Evolutionary conservation across 2,113 vertebrate species (phyloP), one percentile per base, ranked within the genome.

Genomic region (Amphiprion ocellaris): DNA sequence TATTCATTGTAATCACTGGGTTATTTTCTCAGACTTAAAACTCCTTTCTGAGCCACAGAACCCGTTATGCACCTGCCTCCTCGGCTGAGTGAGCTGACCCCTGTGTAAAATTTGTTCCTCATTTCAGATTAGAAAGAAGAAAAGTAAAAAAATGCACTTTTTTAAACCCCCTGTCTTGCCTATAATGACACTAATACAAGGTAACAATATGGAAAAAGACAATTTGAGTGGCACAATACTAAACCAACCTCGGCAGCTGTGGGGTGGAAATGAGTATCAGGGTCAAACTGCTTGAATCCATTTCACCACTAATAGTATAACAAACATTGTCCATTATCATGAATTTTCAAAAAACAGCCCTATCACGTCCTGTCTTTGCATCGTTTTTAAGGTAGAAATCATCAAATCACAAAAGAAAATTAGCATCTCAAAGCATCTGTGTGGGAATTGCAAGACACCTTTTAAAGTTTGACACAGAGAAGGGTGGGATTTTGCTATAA

Each of bases 381-480:
- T 1, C 24, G 30, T 30, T 68, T 24, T 64, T 58, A 55, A 41
- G 28, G 26, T 60, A 47, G 16, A 44, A 54, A 10, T 69, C 30
- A 21, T 80, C n/a, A 54, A 59, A 50, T 39, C 50, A 71, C 24
- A 53, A 63, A 19, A 10, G 28, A 30, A 55, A 68, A 78, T 63
- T 39, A 83, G 37, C 44, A 52, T 66, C 50, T 80, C 61, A 78
- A 68, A 78, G 73, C n/a, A 2, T 41, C 54, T 61, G 24, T 60
- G 30, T 58, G 19, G 39, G 17, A 60, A 37, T 15, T 30, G 17
- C 54, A 19, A 52, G 41, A 37, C 33, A 10, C 33, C 33, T 60
- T 64, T 82, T 59, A 21, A 61, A 26, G 6, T 70, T 30, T 24
- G 5, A 44, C 28, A 61, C 14, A 56, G 39, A 46, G 9, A 11